Conservation (phyloP, 2,113 vertebrate species). For the Albula glossodonta region DNA sequence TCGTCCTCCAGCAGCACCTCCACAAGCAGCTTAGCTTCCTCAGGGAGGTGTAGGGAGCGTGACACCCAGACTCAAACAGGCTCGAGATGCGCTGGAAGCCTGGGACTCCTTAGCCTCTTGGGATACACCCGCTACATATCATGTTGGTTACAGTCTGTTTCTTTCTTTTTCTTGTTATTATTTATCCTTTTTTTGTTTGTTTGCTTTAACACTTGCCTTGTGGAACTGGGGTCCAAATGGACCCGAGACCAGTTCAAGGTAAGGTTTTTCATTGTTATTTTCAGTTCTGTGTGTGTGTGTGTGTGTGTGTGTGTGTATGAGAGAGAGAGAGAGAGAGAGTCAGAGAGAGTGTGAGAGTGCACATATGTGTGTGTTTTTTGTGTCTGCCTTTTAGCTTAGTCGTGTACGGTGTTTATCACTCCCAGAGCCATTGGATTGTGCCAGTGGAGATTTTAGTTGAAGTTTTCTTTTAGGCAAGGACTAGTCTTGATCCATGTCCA, state of each 20-base stretch:
- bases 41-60: too few species aligned
- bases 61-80: neutral
- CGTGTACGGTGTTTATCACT: neutral
- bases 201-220: conserved; percentile 67
- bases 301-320: conserved; percentile 3
- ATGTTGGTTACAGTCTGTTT: conserved; percentile 33
- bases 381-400: neutral
- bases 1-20: too few species aligned
- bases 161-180: conserved; percentile 43
- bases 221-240: conserved; percentile 67
- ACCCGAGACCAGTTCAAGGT: conserved; percentile 68
- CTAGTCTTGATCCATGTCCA: too few species aligned
- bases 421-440: neutral
- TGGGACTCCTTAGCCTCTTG: neutral
- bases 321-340: neutral
- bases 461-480: too few species aligned
- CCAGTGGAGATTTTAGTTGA: too few species aligned
- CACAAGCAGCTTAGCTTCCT: too few species aligned
- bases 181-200: conserved; percentile 62
- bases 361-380: neutral
- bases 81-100: neutral
- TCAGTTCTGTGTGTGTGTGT: conserved; percentile 32
- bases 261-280: conserved; percentile 54
- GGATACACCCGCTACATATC: conserved; percentile 37
- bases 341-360: neutral